These are phyloP conservation scores for Tetanocera ferruginea DNA, from an alignment of 2,888 invertebrate genomes.

Conservation along the genomic window DNA sequence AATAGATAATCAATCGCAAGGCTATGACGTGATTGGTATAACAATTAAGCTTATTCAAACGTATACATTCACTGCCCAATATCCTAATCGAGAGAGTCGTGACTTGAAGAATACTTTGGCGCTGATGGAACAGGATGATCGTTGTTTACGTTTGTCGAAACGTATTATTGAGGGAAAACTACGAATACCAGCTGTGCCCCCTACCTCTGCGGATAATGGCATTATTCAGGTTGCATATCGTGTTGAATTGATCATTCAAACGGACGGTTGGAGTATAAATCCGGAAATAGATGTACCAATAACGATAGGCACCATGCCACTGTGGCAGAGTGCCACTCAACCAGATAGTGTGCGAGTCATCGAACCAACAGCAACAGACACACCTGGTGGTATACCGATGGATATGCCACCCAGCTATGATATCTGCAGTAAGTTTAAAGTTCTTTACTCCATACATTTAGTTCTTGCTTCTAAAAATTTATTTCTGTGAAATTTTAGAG, in stretches of 20 bases:
- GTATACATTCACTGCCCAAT: constrained; percentile 49
- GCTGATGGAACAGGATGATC: not conserved
- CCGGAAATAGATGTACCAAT: constrained; percentile 47
- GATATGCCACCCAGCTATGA: constrained; percentile 52
- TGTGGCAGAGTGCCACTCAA: constrained; percentile 49
- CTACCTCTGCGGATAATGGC: constrained; percentile 34
- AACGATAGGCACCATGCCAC: constrained; percentile 54
- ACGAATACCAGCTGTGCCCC: constrained; percentile 48
- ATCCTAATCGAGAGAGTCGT: constrained; percentile 48
- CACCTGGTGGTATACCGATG: constrained; percentile 6
- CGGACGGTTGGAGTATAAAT: constrained; percentile 43
- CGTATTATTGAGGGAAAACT: constrained; percentile 46
- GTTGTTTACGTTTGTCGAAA: constrained; percentile 46
- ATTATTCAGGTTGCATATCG: constrained; percentile 49
- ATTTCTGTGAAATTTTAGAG: constrained; percentile 40
- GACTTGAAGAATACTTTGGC: constrained; percentile 35
- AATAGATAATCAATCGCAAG: constrained; percentile 54
- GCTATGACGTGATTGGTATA: constrained; percentile 47
- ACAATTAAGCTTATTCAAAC: constrained; percentile 46
- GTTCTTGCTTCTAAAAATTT: not conserved
- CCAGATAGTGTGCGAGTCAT: constrained; percentile 41
- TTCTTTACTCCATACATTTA: not conserved
- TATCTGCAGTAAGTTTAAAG: constrained; percentile 47
- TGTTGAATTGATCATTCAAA: constrained; percentile 40
- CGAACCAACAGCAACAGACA: constrained; percentile 43